Conservation (phyloP, 2,888 invertebrate genomes). For the Cyclophora punctaria region DNA sequence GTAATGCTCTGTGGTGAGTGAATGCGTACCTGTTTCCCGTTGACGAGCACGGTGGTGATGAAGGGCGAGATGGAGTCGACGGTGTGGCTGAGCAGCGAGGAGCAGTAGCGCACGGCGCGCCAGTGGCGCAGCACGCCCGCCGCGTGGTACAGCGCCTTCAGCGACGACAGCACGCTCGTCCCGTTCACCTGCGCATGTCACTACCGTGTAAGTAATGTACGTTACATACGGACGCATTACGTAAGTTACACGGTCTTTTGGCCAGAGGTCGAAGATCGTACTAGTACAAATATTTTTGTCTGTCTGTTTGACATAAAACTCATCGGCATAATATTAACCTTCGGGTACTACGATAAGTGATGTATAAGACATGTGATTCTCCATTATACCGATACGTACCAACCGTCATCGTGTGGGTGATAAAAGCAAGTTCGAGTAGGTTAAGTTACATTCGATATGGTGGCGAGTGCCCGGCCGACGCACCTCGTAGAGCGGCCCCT, state of each 20-base stretch:
- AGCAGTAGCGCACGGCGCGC: conserved; percentile 96
- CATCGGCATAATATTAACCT: background rate
- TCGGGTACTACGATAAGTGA: too few species aligned
- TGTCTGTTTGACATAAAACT: background rate
- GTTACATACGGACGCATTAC: background rate
- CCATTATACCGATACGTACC: too few species aligned
- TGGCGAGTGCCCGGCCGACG: conserved; percentile 27
- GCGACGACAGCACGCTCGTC: conserved; percentile 78
- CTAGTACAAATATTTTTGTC: too few species aligned
- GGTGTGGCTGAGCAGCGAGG: conserved; percentile 92
- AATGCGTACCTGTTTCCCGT: conserved; percentile 91
- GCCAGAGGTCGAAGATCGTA: too few species aligned
- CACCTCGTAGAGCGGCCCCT: conserved; percentile 87
- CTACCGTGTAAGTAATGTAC: background rate
- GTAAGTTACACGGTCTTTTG: background rate
- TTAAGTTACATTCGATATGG: too few species aligned
- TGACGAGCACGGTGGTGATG: conserved; percentile 97
- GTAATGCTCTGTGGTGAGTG: too few species aligned
- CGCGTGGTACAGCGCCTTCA: conserved; percentile 84
- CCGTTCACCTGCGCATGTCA: conserved; percentile 51
- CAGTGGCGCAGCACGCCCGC: conserved; percentile 92
- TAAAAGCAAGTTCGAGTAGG: too few species aligned
- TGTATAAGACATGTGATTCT: too few species aligned
- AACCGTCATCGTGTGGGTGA: too few species aligned
- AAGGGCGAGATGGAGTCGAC: conserved; percentile 99